These are phyloP conservation scores for Toxostoma redivivum DNA, from an alignment of 2,113 vertebrate species.

Conservation along the genomic window DNA sequence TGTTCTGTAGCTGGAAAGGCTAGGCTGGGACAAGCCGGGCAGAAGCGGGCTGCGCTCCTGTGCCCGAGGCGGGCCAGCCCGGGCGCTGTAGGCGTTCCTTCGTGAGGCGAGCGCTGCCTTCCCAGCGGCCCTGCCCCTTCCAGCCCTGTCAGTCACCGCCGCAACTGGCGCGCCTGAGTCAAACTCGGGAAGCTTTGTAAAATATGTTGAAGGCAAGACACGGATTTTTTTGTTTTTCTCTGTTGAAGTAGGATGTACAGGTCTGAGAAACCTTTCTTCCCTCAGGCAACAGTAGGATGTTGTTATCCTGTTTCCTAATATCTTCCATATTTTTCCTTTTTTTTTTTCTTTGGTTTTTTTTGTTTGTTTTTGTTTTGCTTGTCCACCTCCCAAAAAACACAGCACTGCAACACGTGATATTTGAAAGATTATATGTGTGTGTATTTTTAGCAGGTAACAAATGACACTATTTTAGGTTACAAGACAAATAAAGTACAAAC, in stretches of 20 bases:
- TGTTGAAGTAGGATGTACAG: not conserved
- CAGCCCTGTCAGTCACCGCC: accelerated
- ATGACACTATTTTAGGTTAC: not conserved
- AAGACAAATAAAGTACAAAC: not conserved
- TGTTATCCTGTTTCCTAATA: not conserved
- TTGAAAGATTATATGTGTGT: not conserved
- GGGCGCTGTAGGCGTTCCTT: accelerated
- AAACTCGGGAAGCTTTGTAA: too few relatives aligned
- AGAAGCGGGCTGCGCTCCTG: accelerated
- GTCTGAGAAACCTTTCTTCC: not conserved
- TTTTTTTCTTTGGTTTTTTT: not conserved
- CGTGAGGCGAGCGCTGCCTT: accelerated
- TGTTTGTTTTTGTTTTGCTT: too few relatives aligned
- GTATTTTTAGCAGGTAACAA: not conserved
- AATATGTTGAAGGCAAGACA: not conserved
- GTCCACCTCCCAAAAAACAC: not conserved
- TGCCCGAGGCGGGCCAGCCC: not conserved
- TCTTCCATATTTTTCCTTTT: not conserved
- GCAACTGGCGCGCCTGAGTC: accelerated
- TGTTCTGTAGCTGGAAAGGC: accelerated
- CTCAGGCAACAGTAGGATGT: not conserved
- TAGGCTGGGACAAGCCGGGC: not conserved
- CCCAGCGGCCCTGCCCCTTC: not conserved
- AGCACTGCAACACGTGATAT: not conserved
- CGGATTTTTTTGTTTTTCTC: not conserved